phyloP scores from a whole-genome alignment of 2,888 invertebrate genomes.

The Ochlodes sylvanus region DNA sequence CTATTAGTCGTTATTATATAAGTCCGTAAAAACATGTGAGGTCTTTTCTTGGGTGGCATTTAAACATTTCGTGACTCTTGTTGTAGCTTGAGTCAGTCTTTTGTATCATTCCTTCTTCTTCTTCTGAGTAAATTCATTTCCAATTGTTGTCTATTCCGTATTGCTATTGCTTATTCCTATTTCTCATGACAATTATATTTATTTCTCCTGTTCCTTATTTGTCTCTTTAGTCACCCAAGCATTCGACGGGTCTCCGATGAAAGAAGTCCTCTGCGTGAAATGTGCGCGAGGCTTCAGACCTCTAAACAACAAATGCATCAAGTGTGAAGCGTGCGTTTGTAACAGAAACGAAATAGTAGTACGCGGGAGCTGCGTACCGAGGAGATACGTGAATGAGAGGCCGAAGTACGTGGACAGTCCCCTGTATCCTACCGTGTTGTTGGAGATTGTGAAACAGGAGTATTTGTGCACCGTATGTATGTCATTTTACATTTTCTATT shows the following conservation, averaged over 20 bases:
- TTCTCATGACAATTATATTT: too few relatives aligned
- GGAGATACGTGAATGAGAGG: conserved; percentile 59
- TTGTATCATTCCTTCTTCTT: too few relatives aligned
- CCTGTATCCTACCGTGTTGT: conserved; percentile 60
- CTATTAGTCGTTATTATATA: too few relatives aligned
- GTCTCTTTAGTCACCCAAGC: conserved; percentile 67
- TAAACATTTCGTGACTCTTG: too few relatives aligned
- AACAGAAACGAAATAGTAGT: conserved; percentile 59
- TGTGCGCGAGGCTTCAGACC: conserved; percentile 68
- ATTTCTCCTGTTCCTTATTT: background rate
- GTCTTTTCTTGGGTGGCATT: too few relatives aligned
- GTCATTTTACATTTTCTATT: conserved; percentile 4
- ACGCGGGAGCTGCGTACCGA: conserved; percentile 64
- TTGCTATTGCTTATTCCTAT: too few relatives aligned
- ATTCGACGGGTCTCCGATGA: conserved; percentile 70
- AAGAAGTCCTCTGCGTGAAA: conserved; percentile 74
- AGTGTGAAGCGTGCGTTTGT: conserved; percentile 67
- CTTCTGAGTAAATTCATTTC: too few relatives aligned
- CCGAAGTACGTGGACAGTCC: conserved; percentile 64
- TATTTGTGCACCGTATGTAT: conserved; percentile 71
- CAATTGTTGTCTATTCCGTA: too few relatives aligned
- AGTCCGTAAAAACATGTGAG: too few relatives aligned
- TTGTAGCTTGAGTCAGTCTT: too few relatives aligned
- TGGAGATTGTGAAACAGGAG: conserved; percentile 69
- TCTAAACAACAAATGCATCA: conserved; percentile 59